Percentiles rank a stretch among this genome's conserved stretches.
These are phyloP conservation scores for Barbus barbus DNA, from an alignment of 2,113 vertebrate genomes.

Conservation along the genomic window DNA sequence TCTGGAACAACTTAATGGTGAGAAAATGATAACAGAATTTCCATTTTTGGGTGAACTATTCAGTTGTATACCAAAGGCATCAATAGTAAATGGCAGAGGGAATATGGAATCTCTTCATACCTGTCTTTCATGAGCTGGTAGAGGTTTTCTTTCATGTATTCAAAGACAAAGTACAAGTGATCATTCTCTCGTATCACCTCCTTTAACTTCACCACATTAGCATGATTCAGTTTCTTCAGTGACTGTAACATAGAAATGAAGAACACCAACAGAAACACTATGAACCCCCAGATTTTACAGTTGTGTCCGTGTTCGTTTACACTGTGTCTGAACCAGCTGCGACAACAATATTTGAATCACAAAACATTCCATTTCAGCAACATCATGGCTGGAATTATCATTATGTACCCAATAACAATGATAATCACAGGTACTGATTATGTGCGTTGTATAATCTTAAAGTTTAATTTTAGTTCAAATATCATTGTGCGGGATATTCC, in stretches of 20 bases:
- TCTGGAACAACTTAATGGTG: too few species aligned
- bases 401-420: too few species aligned
- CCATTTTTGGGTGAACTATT: too few species aligned
- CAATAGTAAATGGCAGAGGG: neutral
- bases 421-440: too few species aligned
- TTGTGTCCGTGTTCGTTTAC: neutral
- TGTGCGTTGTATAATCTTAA: neutral
- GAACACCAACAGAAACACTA: neutral
- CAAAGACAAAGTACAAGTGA: constrained; percentile 98
- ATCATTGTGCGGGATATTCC: neutral
- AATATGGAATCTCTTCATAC: constrained; percentile 68
- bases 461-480: neutral
- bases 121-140: constrained; percentile 99
- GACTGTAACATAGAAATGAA: constrained; percentile 76
- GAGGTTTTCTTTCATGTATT: constrained; percentile 99
- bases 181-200: constrained; percentile 98
- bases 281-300: neutral
- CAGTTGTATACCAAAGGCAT: neutral
- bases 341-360: neutral
- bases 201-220: constrained; percentile 96
- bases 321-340: neutral
- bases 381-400: neutral
- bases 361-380: neutral
- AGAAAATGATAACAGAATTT: too few species aligned
- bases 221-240: constrained; percentile 96